Evolutionary conservation across 1,140 invertebrate species (phyloP).

Genomic region (Drosophila ohnishii): DNA sequence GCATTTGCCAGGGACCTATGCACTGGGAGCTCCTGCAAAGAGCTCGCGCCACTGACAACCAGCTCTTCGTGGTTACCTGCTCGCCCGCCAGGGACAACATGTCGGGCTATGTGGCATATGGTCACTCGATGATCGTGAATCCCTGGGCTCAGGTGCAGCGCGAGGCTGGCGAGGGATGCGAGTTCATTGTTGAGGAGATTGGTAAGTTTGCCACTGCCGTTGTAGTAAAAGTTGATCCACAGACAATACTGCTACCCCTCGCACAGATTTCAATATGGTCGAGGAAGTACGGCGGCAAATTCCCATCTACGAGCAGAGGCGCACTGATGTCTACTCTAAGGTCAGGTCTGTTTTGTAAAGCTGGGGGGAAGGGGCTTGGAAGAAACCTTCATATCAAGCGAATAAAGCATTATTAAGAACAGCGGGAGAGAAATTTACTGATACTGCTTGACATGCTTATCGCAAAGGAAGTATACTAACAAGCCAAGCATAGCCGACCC

Average conservation of each 20-base stretch:
- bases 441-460: conserved; percentile 60
- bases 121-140: conserved; percentile 92
- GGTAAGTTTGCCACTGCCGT: conserved; percentile 63
- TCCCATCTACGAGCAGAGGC: conserved; percentile 89
- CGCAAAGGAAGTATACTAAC: conserved; percentile 20
- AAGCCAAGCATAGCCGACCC: not conserved
- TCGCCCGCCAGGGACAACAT: conserved; percentile 90
- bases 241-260: conserved; percentile 22
- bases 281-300: conserved; percentile 92
- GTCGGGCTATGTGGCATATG: conserved; percentile 93
- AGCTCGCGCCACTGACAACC: conserved; percentile 93
- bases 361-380: not conserved
- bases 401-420: conserved; percentile 37
- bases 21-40: conserved; percentile 95
- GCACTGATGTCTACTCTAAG: conserved; percentile 90
- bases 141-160: conserved; percentile 93
- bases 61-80: conserved; percentile 89
- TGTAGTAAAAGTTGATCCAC: too few species aligned
- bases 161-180: conserved; percentile 88
- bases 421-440: conserved; percentile 63
- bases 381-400: conserved; percentile 5
- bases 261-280: conserved; percentile 89
- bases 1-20: conserved; percentile 96
- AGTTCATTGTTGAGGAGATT: conserved; percentile 90
- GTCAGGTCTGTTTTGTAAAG: conserved; percentile 23